Conservation (phyloP, 2,797 vertebrate genomes). For the Hyperoplus lanceolatus region DNA sequence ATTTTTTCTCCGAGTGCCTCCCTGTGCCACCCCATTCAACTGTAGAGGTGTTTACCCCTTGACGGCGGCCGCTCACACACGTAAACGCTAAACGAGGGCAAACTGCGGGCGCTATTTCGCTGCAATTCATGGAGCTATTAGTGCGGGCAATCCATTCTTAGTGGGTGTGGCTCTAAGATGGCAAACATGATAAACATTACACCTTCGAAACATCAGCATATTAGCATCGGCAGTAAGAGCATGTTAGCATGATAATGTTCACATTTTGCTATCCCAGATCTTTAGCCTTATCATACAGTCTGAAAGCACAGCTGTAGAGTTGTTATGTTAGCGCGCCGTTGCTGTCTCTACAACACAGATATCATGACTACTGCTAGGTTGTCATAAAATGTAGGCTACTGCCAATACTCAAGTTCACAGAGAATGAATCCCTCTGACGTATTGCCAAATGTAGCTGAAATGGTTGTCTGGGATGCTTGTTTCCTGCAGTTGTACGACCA, state of each 20-base stretch:
- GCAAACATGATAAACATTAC: neutral
- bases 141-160: too few relatives aligned
- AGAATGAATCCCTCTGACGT: neutral
- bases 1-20: too few relatives aligned
- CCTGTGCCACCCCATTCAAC: too few relatives aligned
- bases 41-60: too few relatives aligned
- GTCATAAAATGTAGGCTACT: neutral
- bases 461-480: neutral
- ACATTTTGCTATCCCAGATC: neutral
- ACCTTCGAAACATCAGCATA: neutral
- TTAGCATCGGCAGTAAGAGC: neutral
- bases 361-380: neutral
- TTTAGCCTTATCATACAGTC: too few relatives aligned
- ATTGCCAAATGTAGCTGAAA: neutral
- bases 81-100: too few relatives aligned
- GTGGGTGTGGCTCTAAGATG: neutral
- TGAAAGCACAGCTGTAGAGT: neutral
- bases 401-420: neutral
- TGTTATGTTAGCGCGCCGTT: neutral
- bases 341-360: too few relatives aligned
- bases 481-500: neutral
- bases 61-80: too few relatives aligned
- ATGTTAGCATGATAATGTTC: neutral
- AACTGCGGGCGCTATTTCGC: too few relatives aligned
- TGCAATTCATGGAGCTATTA: too few relatives aligned